Conservation (phyloP, 2,888 invertebrate species). For the Acleris literana region DNA sequence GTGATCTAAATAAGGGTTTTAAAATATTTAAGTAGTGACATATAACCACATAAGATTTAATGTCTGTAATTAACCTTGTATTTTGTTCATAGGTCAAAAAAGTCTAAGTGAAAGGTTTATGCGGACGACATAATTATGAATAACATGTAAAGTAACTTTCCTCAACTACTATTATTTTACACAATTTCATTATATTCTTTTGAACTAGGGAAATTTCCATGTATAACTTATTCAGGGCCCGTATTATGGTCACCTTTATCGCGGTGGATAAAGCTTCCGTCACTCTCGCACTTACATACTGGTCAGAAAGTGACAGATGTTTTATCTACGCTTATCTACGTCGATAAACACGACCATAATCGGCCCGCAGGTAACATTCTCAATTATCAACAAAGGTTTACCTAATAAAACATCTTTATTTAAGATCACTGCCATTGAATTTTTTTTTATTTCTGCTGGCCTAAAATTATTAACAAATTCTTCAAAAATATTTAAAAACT, state of each 20-base stretch:
- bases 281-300: too few species aligned
- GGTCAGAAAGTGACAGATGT: too few species aligned
- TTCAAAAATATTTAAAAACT: too few species aligned
- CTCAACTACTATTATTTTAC: too few species aligned
- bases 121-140: neutral
- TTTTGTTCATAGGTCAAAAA: slow-evolving; percentile 14
- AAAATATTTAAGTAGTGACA: slow-evolving; percentile 28
- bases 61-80: slow-evolving; percentile 19
- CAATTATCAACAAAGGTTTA: neutral
- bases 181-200: too few species aligned
- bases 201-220: too few species aligned
- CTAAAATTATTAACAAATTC: slow-evolving; percentile 21
- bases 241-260: too few species aligned
- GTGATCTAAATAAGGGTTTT: slow-evolving; percentile 53
- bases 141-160: neutral
- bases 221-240: too few species aligned
- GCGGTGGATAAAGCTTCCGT: too few species aligned
- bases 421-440: neutral
- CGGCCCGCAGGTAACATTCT: too few species aligned
- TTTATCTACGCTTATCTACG: too few species aligned
- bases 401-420: neutral
- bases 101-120: neutral
- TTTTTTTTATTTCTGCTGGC: slow-evolving; percentile 16
- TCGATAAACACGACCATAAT: too few species aligned
- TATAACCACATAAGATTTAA: slow-evolving; percentile 12